phyloP scores from a whole-genome alignment of 2,113 vertebrate genomes.

The Xyrauchen texanus region DNA sequence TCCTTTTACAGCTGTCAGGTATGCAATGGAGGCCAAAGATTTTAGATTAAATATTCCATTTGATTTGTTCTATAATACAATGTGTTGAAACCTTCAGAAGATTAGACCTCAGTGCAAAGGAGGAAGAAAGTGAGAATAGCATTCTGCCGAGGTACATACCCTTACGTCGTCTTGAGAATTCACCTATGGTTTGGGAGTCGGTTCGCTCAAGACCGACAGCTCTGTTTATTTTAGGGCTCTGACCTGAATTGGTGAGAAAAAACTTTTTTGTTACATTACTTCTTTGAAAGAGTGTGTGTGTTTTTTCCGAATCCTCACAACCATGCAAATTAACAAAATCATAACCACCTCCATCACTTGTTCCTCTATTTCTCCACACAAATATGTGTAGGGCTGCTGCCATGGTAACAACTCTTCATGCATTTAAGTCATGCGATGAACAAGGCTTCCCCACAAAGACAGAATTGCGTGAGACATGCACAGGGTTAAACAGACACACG shows the following conservation, averaged over 20 bases:
- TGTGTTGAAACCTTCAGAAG: not conserved
- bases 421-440: constrained; percentile 71
- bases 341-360: constrained; percentile 49
- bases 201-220: constrained; percentile 98
- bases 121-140: constrained; percentile 60
- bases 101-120: not conserved
- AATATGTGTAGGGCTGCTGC: constrained; percentile 60
- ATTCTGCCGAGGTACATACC: constrained; percentile 89
- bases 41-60: not conserved
- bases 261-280: constrained; percentile 83
- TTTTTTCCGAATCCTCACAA: constrained; percentile 40
- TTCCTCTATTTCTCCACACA: constrained; percentile 51
- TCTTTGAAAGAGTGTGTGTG: constrained; percentile 26
- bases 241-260: constrained; percentile 99
- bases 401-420: constrained; percentile 72
- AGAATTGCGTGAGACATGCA: constrained; percentile 38
- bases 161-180: constrained; percentile 94
- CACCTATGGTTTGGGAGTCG: constrained; percentile 99
- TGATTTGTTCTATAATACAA: not conserved
- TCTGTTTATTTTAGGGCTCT: constrained; percentile 99
- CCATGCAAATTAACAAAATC: constrained; percentile 72
- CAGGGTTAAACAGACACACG: constrained; percentile 33
- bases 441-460: constrained; percentile 43
- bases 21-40: not conserved
- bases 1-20: not conserved